Base-by-base conservation (phyloP, 2,888 invertebrate species). In the Athetis lepigone region DNA sequence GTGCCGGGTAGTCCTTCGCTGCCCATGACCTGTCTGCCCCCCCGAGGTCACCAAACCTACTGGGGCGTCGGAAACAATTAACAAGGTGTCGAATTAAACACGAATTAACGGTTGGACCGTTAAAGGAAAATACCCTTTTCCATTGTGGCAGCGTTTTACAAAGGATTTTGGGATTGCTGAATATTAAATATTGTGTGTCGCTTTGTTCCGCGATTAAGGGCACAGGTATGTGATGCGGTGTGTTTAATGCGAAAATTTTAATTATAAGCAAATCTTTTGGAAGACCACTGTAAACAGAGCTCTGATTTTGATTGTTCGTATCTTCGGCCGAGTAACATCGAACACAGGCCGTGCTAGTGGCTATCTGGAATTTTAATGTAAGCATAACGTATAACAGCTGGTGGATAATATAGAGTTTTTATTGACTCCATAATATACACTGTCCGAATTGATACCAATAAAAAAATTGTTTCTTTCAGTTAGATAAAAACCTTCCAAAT, bases 61-160 rank as follows among this genome's bases (percentile, higher is more conserved):
- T 86, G 87, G 90, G 91, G 92, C 89, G 92, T 91, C 88, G 91
- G 88, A 94, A 94, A 94, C 94, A 95, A 95, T 95, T 95, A 95
- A 95, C 95, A 92, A 95, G 95, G 95, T 95, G 95, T 95, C 95
- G 95, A 95, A 95, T 95, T 95, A 95, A 92, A 95, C 93, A 91
- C 93, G 92, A 94, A 93, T 95, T 95, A 95, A 92, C 93, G 93
- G 88, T 91, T 86, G 84, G 87, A 90, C 90, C 92, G 92, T 93
- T 92, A 93, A 91, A 93, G 93, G 93, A 93, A 92, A 92, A 91
- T 86, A 92, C 93, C 95, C 94, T 94, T 94, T 92, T 90, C 93
- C 93, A 94, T 94, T 95, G 93, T 92, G 85, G 85, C 84, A 83
- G 82, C 89, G 87, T 88, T 91, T 91, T 90, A 91, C 92, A 91